Conservation (phyloP, 2,797 vertebrate genomes). For the Delichon dasypus region DNA sequence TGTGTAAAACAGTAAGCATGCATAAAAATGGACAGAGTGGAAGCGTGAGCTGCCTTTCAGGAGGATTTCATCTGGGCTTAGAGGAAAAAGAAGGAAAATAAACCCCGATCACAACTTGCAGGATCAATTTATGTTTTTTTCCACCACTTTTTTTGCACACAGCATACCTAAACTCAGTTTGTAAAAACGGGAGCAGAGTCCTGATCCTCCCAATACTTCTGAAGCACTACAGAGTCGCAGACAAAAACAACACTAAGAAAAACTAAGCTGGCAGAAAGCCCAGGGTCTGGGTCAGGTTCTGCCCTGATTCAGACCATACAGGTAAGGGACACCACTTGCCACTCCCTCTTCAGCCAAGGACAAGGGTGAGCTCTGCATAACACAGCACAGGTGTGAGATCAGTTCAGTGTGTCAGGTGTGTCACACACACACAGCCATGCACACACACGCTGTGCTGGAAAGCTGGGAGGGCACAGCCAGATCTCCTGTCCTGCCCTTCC, state of each 20-base stretch:
- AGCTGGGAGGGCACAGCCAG: not conserved
- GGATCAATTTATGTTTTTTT: not conserved
- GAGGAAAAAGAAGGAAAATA: not conserved
- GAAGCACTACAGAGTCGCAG: not conserved
- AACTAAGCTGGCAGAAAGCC: not conserved
- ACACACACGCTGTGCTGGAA: rapidly evolving
- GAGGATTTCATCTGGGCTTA: not conserved
- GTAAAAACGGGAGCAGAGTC: not conserved
- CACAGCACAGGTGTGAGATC: not conserved
- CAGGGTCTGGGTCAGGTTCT: not conserved
- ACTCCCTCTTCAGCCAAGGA: not conserved
- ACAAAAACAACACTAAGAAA: not conserved
- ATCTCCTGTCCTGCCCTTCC: not conserved
- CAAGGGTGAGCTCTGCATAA: not conserved
- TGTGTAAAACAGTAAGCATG: slow-evolving; percentile 22
- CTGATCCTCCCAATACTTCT: not conserved
- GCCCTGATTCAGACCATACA: not conserved
- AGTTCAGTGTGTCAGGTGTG: rapidly evolving
- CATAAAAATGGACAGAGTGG: slow-evolving; percentile 4
- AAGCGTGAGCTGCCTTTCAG: slow-evolving; percentile 20
- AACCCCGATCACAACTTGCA: not conserved
- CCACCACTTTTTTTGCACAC: not conserved
- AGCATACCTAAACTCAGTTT: not conserved
- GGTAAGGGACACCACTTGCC: not conserved
- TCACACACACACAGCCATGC: not conserved